Conservation (phyloP, 2,113 vertebrate genomes). For the Toxotes chatareus region DNA sequence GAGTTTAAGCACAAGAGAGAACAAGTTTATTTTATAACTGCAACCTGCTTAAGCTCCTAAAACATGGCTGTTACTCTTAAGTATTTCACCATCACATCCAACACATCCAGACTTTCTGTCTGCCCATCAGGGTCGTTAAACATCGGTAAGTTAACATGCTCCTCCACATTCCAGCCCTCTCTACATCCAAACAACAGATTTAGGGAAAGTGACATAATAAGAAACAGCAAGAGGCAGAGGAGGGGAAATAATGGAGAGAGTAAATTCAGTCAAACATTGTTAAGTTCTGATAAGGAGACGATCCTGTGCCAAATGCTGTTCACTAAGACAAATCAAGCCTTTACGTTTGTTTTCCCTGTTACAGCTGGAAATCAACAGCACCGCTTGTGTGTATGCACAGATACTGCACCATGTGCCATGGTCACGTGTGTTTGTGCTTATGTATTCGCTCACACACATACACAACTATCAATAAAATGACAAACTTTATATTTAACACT, state of each 20-base stretch:
- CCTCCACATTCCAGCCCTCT: not conserved
- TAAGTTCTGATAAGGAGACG: slow-evolving; percentile 9
- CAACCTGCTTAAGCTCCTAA: not conserved
- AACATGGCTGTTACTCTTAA: not conserved
- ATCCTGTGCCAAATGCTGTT: not conserved
- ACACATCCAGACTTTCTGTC: not conserved
- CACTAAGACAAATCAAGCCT: slow-evolving; percentile 36
- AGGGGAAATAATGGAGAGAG: slow-evolving; percentile 6
- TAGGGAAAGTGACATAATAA: not conserved
- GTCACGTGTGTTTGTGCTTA: slow-evolving; percentile 26
- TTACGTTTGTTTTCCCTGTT: slow-evolving; percentile 53
- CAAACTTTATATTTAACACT: slow-evolving; percentile 67
- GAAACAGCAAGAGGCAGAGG: not conserved
- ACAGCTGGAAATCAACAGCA: slow-evolving; percentile 44
- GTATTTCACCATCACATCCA: too few relatives aligned
- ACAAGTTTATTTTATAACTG: not conserved
- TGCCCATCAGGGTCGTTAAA: not conserved
- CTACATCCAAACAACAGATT: not conserved
- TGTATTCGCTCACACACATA: slow-evolving; percentile 17
- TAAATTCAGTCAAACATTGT: not conserved
- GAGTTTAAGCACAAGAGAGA: not conserved
- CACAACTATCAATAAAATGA: slow-evolving; percentile 58
- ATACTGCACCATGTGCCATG: not conserved
- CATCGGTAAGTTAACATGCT: not conserved
- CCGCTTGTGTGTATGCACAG: slow-evolving; percentile 14